A percentile compares a stretch with the other conserved stretches of the same genome.
Conservation (phyloP, 1,140 invertebrate species). For the Conopomorpha cramerella region DNA sequence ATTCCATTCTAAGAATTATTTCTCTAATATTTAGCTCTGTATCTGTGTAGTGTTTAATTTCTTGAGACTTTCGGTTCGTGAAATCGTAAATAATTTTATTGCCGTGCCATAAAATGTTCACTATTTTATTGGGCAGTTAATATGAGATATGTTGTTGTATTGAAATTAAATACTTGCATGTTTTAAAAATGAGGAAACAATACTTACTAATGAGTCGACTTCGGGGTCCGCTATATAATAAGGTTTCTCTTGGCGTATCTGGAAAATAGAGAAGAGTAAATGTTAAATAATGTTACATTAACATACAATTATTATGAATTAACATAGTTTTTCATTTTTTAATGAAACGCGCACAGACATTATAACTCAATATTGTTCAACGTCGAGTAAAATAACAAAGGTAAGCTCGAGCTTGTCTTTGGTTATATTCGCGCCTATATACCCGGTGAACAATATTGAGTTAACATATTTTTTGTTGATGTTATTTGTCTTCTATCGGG, state of each 20-base stretch:
- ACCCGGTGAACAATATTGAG: too few species aligned
- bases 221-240: constrained; percentile 97
- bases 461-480: too few species aligned
- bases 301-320: too few species aligned
- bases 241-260: constrained; percentile 97
- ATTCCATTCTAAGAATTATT: constrained; percentile 35
- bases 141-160: constrained; percentile 22
- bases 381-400: too few species aligned
- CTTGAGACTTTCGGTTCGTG: constrained; percentile 41
- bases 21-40: too few species aligned
- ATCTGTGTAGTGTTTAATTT: constrained; percentile 39
- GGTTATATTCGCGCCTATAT: too few species aligned
- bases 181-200: constrained; percentile 10
- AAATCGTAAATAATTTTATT: constrained; percentile 43
- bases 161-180: constrained; percentile 11
- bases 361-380: too few species aligned
- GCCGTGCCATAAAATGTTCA: constrained; percentile 35
- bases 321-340: too few species aligned
- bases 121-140: constrained; percentile 47
- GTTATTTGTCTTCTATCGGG: too few species aligned
- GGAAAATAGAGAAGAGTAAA: constrained; percentile 67
- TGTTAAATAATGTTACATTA: too few species aligned
- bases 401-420: too few species aligned
- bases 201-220: constrained; percentile 97
- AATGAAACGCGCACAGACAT: too few species aligned